A percentile compares a stretch with the other conserved stretches of the same genome.
Evolutionary conservation across 2,888 invertebrate genomes (phyloP).

Genomic region (Acleris emargana): DNA sequence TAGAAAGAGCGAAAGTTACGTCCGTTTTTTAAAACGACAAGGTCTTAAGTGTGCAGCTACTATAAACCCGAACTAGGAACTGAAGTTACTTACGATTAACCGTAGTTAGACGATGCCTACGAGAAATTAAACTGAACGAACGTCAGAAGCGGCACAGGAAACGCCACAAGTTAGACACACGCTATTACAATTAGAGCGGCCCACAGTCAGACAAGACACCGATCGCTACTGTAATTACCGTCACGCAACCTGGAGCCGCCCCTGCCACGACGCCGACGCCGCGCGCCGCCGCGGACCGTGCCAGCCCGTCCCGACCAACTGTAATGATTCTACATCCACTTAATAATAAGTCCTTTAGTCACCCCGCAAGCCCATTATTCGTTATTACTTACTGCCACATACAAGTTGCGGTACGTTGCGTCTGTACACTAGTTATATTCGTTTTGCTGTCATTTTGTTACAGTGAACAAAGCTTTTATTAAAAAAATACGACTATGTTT

Average conservation of each 20-base stretch:
- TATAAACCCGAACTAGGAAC: not conserved
- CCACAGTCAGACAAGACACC: constrained; percentile 57
- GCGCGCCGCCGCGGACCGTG: constrained; percentile 39
- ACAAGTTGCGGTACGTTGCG: no score
- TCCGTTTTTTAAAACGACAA: no score
- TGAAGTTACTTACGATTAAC: not conserved
- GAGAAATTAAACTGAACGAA: constrained; percentile 33
- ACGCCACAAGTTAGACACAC: constrained; percentile 51
- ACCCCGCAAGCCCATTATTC: not conserved
- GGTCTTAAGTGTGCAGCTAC: no score
- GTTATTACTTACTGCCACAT: not conserved
- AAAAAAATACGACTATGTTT: no score
- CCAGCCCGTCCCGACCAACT: constrained; percentile 13
- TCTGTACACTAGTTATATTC: no score
- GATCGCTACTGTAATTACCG: constrained; percentile 67
- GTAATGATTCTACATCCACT: constrained; percentile 18
- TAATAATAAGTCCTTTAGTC: constrained; percentile 9
- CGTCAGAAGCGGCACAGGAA: constrained; percentile 55
- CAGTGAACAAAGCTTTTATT: no score
- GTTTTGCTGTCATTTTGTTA: no score
- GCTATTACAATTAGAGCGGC: constrained; percentile 65
- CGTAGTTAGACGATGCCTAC: constrained; percentile 9
- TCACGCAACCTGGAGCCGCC: constrained; percentile 57
- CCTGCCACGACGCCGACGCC: constrained; percentile 32
- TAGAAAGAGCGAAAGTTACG: no score